Base-by-base conservation (phyloP, 2,797 vertebrate genomes). In the Mastacembelus armatus region DNA sequence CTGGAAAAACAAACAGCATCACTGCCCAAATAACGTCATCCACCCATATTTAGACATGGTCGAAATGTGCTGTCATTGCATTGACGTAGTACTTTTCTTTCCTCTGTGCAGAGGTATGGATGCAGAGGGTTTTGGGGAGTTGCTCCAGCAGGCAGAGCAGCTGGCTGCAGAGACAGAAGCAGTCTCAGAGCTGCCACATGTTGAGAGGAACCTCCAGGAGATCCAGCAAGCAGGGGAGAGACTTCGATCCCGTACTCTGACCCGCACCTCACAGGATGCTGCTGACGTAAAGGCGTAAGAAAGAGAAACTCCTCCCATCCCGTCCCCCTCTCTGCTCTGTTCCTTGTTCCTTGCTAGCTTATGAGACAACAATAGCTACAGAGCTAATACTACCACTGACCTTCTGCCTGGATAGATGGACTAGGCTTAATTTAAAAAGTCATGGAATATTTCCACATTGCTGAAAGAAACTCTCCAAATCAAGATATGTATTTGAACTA, bases 261-360 rank as follows among this genome's bases (percentile, higher is more conserved):
- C 96, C 27, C 96, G 96, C 66, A 98, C 95, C 0, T 97, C 97
- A 0, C 98, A 99, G 88, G 98, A 99, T 89, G 96, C 97, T 0
- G 96, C 97, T 0, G 95, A 98, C 7, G 98, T 99, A 2, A 99
- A 99, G 91, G 98, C 98, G 97, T 99, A 84, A 97, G 98, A 88
- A 60, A 54, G 36, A 40, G 29, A 15, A 51, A 24, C 24, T 0
- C 7, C 27, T 11, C 15, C 38, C 14, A 30, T 14, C 6, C n/a
- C n/a, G n/a, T n/a, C n/a, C n/a, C n/a, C n/a, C n/a, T n/a, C n/a
- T n/a, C n/a, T n/a, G n/a, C n/a, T n/a, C n/a, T n/a, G n/a, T n/a
- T n/a, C n/a, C n/a, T n/a, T n/a, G n/a, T n/a, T n/a, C n/a, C n/a
- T n/a, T n/a, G n/a, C n/a, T n/a, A n/a, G n/a, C n/a, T n/a, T n/a